Evolutionary conservation across 2,113 vertebrate genomes (phyloP).

Genomic region (Sinocyclocheilus maitianheensis): DNA sequence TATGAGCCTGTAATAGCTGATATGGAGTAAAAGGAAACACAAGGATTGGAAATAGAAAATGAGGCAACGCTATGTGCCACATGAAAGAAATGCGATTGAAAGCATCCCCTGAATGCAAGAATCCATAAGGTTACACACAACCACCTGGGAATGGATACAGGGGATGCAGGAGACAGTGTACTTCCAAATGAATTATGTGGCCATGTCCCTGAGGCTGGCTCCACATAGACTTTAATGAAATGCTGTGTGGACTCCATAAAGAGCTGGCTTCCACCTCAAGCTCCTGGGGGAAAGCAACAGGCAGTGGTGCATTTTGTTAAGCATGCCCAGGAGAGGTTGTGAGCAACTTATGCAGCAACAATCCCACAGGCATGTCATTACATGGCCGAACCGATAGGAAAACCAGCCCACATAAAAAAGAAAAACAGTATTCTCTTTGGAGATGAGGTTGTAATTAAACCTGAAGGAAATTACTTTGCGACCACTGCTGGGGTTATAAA

Average conservation of each 20-base stretch:
- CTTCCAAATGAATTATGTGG: conserved; percentile 37
- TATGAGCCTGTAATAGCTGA: background rate
- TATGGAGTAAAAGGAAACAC: background rate
- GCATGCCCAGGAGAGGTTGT: conserved; percentile 10
- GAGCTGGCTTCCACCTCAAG: background rate
- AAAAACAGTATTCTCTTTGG: background rate
- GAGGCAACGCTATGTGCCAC: background rate
- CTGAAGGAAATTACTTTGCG: background rate
- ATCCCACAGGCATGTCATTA: conserved; percentile 8
- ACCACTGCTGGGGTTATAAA: background rate
- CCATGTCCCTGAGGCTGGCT: conserved; percentile 11
- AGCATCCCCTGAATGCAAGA: background rate
- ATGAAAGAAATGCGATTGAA: conserved; percentile 5
- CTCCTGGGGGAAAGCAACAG: background rate
- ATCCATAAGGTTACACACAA: conserved; percentile 5
- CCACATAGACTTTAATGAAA: conserved; percentile 26
- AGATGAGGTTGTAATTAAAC: background rate
- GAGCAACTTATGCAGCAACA: background rate
- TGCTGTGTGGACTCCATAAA: conserved; percentile 10
- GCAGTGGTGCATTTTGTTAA: conserved; percentile 2
- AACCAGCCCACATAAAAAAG: background rate
- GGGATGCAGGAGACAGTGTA: background rate
- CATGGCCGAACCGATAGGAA: background rate
- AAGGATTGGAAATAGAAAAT: background rate
- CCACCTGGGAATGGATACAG: conserved; percentile 21